phyloP scores from a whole-genome alignment of 2,797 vertebrate species.

The Miichthys miiuy region DNA sequence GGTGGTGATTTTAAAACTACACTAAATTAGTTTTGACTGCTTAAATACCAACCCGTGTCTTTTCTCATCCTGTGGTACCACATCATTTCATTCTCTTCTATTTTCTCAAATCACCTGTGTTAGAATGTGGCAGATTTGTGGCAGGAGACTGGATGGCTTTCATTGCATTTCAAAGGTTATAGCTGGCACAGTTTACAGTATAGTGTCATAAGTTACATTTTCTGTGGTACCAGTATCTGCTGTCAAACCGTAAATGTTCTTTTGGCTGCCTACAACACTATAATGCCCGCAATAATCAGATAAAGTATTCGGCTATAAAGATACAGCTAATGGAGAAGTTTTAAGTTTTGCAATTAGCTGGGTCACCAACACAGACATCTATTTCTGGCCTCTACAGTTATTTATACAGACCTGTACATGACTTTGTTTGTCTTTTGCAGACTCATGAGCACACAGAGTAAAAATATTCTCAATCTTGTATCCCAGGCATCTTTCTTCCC shows the following conservation, averaged over 20 bases:
- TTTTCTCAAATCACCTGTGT: constrained; percentile 22
- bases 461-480: constrained; percentile 21
- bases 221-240: neutral
- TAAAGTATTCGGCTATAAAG: neutral
- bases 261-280: neutral
- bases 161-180: constrained; percentile 39
- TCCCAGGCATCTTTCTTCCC: constrained; percentile 16
- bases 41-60: constrained; percentile 2
- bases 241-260: constrained; percentile 2
- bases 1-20: constrained; percentile 18
- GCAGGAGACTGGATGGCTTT: constrained; percentile 5
- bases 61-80: neutral
- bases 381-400: constrained; percentile 10
- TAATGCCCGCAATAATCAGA: neutral
- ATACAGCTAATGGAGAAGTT: neutral
- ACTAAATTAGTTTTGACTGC: constrained; percentile 9
- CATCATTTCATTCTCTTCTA: neutral
- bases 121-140: constrained; percentile 36
- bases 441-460: constrained; percentile 22
- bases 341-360: constrained; percentile 8
- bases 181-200: constrained; percentile 23
- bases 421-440: constrained; percentile 55
- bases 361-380: neutral
- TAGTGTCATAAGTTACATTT: constrained; percentile 10
- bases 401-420: constrained; percentile 20